Percentiles rank a stretch among this genome's conserved stretches.
Evolutionary conservation across 2,113 vertebrate genomes (phyloP).

Genomic region (Odocoileus hemionus): DNA sequence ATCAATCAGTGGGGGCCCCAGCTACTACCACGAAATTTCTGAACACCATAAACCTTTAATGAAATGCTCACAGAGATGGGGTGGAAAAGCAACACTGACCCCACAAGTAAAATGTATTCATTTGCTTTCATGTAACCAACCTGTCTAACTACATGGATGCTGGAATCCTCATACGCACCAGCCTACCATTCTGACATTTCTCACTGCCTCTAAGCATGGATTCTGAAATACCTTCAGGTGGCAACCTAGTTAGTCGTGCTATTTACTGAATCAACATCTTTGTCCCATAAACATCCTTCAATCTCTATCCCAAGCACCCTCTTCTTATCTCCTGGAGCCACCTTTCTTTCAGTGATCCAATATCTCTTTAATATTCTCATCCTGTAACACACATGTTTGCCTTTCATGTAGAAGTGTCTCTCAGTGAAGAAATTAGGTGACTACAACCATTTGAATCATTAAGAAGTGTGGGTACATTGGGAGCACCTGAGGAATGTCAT

Average conservation of each 20-base stretch:
- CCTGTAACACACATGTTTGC: neutral
- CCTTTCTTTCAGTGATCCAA: neutral
- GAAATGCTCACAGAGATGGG: neutral
- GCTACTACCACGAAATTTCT: neutral
- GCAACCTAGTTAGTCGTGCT: neutral
- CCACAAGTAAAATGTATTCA: neutral
- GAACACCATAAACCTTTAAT: neutral
- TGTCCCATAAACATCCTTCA: neutral
- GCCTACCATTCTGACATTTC: neutral
- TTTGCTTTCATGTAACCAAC: neutral
- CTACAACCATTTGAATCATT: neutral
- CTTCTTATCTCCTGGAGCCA: neutral
- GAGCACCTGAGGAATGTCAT: neutral
- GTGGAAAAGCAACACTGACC: neutral
- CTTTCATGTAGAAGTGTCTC: slow-evolving; percentile 1
- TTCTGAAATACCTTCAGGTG: neutral
- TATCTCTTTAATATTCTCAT: slow-evolving; percentile 20
- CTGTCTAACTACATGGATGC: neutral
- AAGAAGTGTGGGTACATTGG: neutral
- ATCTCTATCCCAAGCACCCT: slow-evolving; percentile 2
- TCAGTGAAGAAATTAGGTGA: slow-evolving; percentile 27
- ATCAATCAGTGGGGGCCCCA: neutral
- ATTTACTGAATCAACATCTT: neutral
- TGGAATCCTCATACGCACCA: neutral
- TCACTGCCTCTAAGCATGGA: neutral